Base-by-base conservation (phyloP, 2,113 vertebrate genomes). In the Camelus dromedarius region DNA sequence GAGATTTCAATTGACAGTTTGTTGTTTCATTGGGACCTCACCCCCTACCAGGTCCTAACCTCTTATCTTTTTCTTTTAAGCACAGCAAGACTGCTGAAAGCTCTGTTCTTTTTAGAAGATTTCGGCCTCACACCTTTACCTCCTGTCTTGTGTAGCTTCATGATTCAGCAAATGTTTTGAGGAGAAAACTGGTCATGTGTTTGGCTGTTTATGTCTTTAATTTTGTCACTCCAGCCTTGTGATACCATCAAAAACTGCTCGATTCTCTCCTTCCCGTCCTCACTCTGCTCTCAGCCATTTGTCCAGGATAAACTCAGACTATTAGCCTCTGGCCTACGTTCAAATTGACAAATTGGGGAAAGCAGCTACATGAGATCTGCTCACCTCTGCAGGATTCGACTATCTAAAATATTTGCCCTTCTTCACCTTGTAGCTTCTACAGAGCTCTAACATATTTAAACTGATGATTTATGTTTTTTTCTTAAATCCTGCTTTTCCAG, bases 111-210 rank as follows among this genome's bases (percentile, higher is more conserved):
- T 69, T 26, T 56, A 58, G 62, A 42, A 19, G 30, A 58, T 46
- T 80, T 80, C 22, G 38, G 35, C 28, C 46, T 91, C 13, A 67
- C 9, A 46, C 12, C 75, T 56, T 80, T 91, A 56, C 5, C 56
- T 79, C 48, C 32, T 95, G 42, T 81, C 35, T 19, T 69, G 14
- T 86, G 22, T 26, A 86, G 28, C 48, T 87, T 77, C 38, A 87
- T n/a, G 92, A 80, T 95, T 64, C 58, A 92, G 26, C 7, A 87
- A 87, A 77, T 62, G 42, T 70, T 60, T 75, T 66, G 42, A 92
- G 50, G 73, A 19, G 28, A 46, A 89, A 95, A 35, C n/a, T 32
- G 56, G 54, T 54, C 16, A 66, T 50, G 15, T 38, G 6, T 80
- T 80, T 91, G 76, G 50, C 38, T 42, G 19, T 24, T 72, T 18